Evolutionary conservation across 1,140 invertebrate species (phyloP).

Genomic region (Drosophila parabipectinata): DNA sequence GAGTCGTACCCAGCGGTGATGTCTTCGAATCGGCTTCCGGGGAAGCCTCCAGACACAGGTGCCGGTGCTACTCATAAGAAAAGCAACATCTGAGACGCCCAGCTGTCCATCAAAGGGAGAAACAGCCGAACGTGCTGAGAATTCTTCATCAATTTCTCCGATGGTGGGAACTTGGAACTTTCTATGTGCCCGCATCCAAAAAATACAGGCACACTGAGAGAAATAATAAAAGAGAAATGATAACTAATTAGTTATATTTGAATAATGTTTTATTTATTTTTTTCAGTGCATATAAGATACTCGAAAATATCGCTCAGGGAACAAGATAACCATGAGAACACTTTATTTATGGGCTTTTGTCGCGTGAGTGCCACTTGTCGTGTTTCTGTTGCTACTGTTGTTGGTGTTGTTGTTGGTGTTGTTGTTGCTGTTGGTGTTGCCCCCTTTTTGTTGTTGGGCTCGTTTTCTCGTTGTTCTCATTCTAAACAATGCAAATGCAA

Average conservation of each 20-base stretch:
- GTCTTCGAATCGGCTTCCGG: conserved; percentile 10
- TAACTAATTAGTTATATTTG: no score
- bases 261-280: background rate
- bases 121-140: conserved; percentile 59
- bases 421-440: conserved; percentile 15
- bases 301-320: conserved; percentile 38
- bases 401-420: conserved; percentile 2
- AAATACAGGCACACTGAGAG: conserved; percentile 10
- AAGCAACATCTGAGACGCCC: conserved; percentile 7
- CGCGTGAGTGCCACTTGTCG: conserved; percentile 69
- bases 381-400: conserved; percentile 21
- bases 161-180: conserved; percentile 61
- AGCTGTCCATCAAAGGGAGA: conserved; percentile 31
- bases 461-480: conserved; percentile 67
- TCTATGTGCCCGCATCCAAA: conserved; percentile 44
- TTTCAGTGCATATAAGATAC: conserved; percentile 13
- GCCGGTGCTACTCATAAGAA: conserved; percentile 19
- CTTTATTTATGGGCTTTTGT: conserved; percentile 68
- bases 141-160: conserved; percentile 58
- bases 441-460: conserved; percentile 25
- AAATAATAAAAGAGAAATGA: background rate
- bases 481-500: conserved; percentile 71
- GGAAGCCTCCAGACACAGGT: conserved; percentile 33
- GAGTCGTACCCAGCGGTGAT: conserved; percentile 43
- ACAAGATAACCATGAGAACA: conserved; percentile 63